These are phyloP conservation scores for Cavia aperea DNA, from an alignment of 2,113 vertebrate genomes.

Conservation along the genomic window DNA sequence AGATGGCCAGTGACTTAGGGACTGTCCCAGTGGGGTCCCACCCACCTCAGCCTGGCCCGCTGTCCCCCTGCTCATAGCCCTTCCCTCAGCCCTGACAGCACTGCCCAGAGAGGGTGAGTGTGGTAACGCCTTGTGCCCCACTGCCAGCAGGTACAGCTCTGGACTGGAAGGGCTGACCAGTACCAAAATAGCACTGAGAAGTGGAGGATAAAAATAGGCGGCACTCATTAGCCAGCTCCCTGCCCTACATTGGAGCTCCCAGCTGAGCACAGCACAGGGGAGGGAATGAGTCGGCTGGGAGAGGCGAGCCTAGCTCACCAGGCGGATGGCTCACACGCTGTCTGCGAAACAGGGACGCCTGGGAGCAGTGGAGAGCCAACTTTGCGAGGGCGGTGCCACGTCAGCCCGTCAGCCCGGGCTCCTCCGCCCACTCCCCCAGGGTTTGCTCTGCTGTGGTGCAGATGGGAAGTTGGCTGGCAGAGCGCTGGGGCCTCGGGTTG, in stretches of 20 bases:
- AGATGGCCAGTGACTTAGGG: neutral
- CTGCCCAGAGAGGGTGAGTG: neutral
- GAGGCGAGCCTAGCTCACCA: constrained; percentile 31
- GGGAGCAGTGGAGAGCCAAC: neutral
- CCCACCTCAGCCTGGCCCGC: neutral
- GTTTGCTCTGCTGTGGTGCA: neutral
- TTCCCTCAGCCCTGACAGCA: neutral
- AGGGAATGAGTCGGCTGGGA: neutral
- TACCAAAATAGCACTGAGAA: neutral
- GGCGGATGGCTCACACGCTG: neutral
- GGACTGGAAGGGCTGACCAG: constrained; percentile 1
- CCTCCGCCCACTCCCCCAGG: neutral
- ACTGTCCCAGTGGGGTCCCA: neutral
- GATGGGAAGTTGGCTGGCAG: neutral
- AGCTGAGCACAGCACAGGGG: neutral
- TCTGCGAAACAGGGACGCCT: neutral
- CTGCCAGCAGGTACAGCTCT: neutral
- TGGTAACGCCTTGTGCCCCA: neutral
- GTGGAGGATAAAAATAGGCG: constrained; percentile 48
- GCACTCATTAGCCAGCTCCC: constrained; percentile 33
- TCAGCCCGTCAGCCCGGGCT: neutral
- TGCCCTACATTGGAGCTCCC: constrained; percentile 9
- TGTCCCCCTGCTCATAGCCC: neutral
- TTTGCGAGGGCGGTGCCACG: neutral
- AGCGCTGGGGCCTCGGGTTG: neutral